Conservation (phyloP, 2,113 vertebrate species). For the Morphnarchus princeps region DNA sequence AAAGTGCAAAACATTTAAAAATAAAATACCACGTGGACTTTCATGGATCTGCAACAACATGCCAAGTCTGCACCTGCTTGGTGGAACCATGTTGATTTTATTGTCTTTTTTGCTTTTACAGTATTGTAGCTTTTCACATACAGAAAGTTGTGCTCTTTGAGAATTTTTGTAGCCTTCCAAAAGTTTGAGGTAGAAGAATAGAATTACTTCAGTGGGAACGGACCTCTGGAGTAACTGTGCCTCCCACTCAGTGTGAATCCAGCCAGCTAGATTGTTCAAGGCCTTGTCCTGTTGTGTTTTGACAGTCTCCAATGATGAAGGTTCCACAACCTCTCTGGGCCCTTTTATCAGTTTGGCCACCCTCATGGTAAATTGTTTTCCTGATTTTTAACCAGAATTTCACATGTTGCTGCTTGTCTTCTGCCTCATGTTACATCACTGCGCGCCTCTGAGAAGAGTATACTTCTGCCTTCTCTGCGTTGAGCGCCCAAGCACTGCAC, state of each 20-base stretch:
- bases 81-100: not conserved
- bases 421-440: not conserved
- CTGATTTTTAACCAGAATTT: not conserved
- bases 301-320: not conserved
- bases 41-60: not conserved
- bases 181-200: not conserved
- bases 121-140: not conserved
- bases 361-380: not conserved
- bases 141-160: not conserved
- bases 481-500: not conserved
- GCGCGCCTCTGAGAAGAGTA: fast-evolving
- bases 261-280: not conserved
- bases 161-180: not conserved
- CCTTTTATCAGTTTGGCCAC: not conserved
- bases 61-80: not conserved
- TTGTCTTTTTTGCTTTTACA: not conserved
- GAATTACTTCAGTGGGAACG: not conserved
- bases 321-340: not conserved
- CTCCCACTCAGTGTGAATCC: not conserved
- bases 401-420: not conserved
- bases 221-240: not conserved
- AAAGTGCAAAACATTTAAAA: not conserved
- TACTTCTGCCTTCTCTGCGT: not conserved
- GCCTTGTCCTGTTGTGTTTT: not conserved
- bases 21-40: not conserved